Evolutionary conservation across 1,140 invertebrate genomes (phyloP), one percentile per base, ranked within the genome.

Genomic region (Meloidogyne hapla): DNA sequence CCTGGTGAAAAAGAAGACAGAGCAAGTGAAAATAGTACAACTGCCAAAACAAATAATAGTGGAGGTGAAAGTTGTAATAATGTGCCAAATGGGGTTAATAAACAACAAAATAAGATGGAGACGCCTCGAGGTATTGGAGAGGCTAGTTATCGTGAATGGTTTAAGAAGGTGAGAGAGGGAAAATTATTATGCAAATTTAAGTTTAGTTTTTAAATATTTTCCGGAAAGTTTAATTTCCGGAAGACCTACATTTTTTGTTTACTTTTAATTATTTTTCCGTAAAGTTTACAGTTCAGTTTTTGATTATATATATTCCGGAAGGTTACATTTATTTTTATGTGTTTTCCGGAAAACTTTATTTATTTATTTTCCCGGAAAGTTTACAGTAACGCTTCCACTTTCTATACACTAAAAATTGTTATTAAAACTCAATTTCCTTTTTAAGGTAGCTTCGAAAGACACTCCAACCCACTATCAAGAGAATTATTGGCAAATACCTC

Each of bases 61-160:
- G n/a, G 42, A 10, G 26, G 56, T 38, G 42, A 21, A 40, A n/a
- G 25, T 21, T 64, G 45, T 15, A 23, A 26, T 38, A 28, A 28
- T 42, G 28, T 33, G 33, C 33, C 33, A 8, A 33, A 33, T 33
- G 33, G 33, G 4, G 33, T 42, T 67, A 69, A 70, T 66, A 56
- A 4, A 8, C 18, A n/a, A 56, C n/a, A 56, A n/a, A 56, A 56
- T 62, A 48, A 64, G 45, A 56, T 63, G n/a, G 77, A 81, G 69
- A 63, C 70, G 15, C 84, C 84, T 12, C 71, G 73, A 23, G 85
- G 85, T 74, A 81, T 86, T 25, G 85, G 85, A 33, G 85, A 86
- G 68, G 79, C 84, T 15, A 87, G 83, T 12, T 86, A 86, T 70
- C 73, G 79, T 21, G 85, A 86, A 65, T 86, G 85, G 85, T 81